These are phyloP conservation scores for Upupa epops DNA, from an alignment of 2,113 vertebrate species.

Conservation along the genomic window DNA sequence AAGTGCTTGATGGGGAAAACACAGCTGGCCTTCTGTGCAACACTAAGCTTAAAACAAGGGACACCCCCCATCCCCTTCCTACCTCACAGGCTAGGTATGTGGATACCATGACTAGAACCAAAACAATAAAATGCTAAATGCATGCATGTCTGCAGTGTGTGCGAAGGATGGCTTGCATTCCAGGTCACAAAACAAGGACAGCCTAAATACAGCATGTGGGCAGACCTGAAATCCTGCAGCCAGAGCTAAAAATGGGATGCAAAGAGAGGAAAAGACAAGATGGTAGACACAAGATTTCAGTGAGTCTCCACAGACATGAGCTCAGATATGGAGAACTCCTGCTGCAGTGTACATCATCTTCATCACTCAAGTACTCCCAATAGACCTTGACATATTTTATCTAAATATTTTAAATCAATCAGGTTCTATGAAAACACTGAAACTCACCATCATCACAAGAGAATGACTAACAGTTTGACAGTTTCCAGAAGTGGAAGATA, in stretches of 20 bases:
- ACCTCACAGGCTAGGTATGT: background rate
- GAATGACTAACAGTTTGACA: background rate
- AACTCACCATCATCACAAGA: background rate
- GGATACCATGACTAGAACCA: background rate
- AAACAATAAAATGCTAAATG: background rate
- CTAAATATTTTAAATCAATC: background rate
- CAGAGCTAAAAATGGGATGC: background rate
- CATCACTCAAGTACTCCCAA: background rate
- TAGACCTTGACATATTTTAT: background rate
- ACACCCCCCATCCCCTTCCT: background rate
- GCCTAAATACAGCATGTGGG: background rate
- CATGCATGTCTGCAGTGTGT: fast-evolving
- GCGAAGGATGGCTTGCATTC: background rate
- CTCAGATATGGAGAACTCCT: background rate
- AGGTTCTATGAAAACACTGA: background rate
- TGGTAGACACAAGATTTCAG: background rate
- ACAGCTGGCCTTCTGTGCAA: background rate
- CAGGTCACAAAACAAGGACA: background rate
- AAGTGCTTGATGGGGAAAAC: background rate
- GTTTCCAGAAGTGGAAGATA: background rate
- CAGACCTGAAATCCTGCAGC: background rate
- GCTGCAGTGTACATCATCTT: background rate
- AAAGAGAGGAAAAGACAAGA: background rate
- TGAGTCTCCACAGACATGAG: background rate
- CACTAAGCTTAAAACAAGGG: background rate